These are phyloP conservation scores for Acronicta aceris DNA, from an alignment of 2,888 invertebrate genomes.

Conservation along the genomic window DNA sequence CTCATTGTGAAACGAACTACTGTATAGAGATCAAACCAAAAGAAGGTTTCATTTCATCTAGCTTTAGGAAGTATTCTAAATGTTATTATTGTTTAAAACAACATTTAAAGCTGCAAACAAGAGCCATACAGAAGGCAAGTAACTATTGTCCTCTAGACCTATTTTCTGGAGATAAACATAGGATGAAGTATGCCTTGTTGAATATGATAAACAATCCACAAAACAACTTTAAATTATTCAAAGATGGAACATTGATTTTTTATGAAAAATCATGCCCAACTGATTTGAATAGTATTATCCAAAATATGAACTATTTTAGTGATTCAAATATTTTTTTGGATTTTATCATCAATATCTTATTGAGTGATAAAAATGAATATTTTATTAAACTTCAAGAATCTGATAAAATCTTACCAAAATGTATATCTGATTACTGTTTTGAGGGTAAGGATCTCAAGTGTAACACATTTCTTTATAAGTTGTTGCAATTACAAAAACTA, in stretches of 20 bases:
- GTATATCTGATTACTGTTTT: constrained; percentile 53
- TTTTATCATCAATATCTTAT: constrained; percentile 73
- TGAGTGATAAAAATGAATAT: constrained; percentile 46
- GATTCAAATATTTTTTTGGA: constrained; percentile 68
- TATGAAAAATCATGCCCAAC: constrained; percentile 63
- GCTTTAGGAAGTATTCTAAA: constrained; percentile 73
- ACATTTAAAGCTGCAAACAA: constrained; percentile 85
- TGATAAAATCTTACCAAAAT: constrained; percentile 11
- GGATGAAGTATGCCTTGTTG: constrained; percentile 88
- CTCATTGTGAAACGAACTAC: constrained; percentile 72
- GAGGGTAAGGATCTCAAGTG: constrained; percentile 50
- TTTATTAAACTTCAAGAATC: constrained; percentile 42
- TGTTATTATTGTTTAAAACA: constrained; percentile 90
- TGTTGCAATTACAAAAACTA: constrained; percentile 74
- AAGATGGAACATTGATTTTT: constrained; percentile 73
- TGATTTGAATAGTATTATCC: constrained; percentile 62
- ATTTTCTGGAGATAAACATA: constrained; percentile 89
- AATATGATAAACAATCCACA: constrained; percentile 89
- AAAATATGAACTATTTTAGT: constrained; percentile 61
- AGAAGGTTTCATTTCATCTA: constrained; percentile 89
- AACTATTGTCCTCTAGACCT: constrained; percentile 92
- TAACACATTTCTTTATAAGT: constrained; percentile 66
- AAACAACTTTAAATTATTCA: constrained; percentile 91
- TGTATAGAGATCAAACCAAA: constrained; percentile 92
- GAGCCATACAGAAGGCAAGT: constrained; percentile 86